These are phyloP conservation scores for Goniozus legneri DNA, from an alignment of 1,140 invertebrate genomes.

Conservation along the genomic window DNA sequence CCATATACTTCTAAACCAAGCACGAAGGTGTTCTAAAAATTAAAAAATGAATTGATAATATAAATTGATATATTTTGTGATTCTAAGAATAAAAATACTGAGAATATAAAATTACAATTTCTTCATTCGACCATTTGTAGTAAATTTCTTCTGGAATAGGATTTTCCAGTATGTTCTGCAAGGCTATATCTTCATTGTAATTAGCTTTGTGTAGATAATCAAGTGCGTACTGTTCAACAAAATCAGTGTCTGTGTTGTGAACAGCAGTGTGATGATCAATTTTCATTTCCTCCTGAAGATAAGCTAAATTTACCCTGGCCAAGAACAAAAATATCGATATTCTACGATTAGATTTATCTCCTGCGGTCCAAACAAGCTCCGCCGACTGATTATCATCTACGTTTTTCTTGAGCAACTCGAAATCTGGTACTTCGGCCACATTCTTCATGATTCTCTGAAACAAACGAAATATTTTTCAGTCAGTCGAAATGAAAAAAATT, in stretches of 20 bases:
- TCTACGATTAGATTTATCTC: not conserved
- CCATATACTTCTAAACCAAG: not conserved
- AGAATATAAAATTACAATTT: constrained; percentile 9
- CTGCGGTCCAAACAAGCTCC: too few relatives aligned
- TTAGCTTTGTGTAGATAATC: constrained; percentile 1
- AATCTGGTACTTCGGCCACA: constrained; percentile 1
- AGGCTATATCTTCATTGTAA: not conserved
- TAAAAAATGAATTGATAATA: not conserved
- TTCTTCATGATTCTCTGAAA: not conserved
- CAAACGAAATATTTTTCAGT: too few relatives aligned
- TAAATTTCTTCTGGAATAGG: too few relatives aligned
- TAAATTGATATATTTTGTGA: not conserved
- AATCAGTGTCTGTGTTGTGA: constrained; percentile 1
- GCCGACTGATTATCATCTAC: too few relatives aligned
- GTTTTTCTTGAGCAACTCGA: too few relatives aligned
- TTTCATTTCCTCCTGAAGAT: constrained; percentile 2
- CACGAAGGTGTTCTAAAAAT: constrained; percentile 1
- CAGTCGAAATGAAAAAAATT: too few relatives aligned
- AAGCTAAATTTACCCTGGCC: too few relatives aligned
- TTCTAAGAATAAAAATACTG: too few relatives aligned
- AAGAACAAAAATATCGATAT: constrained; percentile 9
- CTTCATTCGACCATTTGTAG: not conserved
- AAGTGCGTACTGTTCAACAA: constrained; percentile 1
- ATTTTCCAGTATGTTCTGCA: not conserved
- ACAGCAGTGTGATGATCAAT: constrained; percentile 1